phyloP scores from a whole-genome alignment of 2,888 invertebrate species.

The Cantharis rustica region DNA sequence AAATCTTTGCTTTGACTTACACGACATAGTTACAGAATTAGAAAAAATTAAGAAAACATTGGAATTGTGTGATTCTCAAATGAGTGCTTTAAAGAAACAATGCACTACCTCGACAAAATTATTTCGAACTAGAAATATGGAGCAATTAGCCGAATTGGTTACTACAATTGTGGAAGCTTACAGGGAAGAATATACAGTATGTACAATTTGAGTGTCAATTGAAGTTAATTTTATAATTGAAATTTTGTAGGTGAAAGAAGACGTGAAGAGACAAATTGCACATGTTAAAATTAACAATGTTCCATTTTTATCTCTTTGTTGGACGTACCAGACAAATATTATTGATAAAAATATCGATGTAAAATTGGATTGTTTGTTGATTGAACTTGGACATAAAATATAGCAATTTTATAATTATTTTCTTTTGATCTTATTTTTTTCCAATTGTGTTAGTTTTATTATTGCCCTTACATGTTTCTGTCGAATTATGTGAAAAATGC shows the following conservation, averaged over 20 bases:
- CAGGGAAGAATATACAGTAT: conserved; percentile 53
- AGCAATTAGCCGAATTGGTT: conserved; percentile 42
- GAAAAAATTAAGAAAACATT: conserved; percentile 40
- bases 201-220: not conserved
- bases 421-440: not conserved
- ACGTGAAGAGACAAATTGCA: conserved; percentile 55
- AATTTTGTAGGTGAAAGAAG: conserved; percentile 47
- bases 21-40: conserved; percentile 41
- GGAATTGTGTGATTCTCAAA: conserved; percentile 42
- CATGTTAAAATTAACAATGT: conserved; percentile 51
- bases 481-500: too few species aligned
- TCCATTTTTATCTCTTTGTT: conserved; percentile 56
- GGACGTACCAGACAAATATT: conserved; percentile 58
- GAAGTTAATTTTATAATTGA: not conserved
- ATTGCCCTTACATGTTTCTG: too few species aligned
- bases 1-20: conserved; percentile 39
- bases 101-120: conserved; percentile 44
- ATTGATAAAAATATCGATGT: conserved; percentile 39
- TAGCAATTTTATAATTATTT: conserved; percentile 22
- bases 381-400: conserved; percentile 53
- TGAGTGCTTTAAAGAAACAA: conserved; percentile 47
- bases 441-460: not conserved
- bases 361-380: conserved; percentile 50
- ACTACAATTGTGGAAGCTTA: conserved; percentile 50
- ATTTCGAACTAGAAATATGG: conserved; percentile 48